Percentiles rank a stretch among this genome's conserved stretches.
phyloP scores from a whole-genome alignment of 2,113 vertebrate species.

The Tychaedon coryphoeus region DNA sequence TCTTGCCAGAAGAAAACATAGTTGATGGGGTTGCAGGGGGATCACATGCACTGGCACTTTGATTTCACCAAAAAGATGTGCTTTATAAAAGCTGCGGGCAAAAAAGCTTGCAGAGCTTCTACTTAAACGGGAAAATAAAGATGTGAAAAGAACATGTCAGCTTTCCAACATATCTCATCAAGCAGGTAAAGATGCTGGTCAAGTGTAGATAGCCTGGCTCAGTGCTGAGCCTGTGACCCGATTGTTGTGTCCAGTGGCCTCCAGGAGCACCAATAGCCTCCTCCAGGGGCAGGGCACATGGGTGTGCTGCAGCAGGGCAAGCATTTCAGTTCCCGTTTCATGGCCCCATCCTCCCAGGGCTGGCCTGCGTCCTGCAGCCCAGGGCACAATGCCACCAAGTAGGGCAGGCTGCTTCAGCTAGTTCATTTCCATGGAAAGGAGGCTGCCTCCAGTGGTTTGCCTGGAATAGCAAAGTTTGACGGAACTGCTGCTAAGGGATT shows the following conservation, averaged over 20 bases:
- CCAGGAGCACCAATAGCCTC: background rate
- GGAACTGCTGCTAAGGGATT: background rate
- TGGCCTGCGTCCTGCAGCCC: background rate
- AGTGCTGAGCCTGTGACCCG: background rate
- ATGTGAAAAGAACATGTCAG: background rate
- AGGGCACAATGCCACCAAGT: background rate
- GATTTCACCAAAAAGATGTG: background rate
- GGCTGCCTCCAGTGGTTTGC: background rate
- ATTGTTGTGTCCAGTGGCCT: background rate
- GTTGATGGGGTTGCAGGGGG: accelerated
- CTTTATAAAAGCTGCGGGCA: background rate
- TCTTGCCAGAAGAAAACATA: background rate
- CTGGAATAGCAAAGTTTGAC: background rate
- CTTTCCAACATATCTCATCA: background rate
- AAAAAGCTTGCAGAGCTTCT: background rate
- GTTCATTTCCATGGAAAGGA: background rate
- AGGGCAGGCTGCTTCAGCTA: background rate
- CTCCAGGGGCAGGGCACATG: background rate
- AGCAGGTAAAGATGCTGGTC: background rate
- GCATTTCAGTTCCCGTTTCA: background rate
- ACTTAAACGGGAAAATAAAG: background rate
- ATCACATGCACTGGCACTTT: background rate
- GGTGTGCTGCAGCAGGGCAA: background rate
- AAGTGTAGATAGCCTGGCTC: background rate
- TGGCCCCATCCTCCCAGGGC: background rate